These are phyloP conservation scores for Phrynocephalus vlangalii DNA, from an alignment of 2,797 vertebrate species.

Conservation along the genomic window DNA sequence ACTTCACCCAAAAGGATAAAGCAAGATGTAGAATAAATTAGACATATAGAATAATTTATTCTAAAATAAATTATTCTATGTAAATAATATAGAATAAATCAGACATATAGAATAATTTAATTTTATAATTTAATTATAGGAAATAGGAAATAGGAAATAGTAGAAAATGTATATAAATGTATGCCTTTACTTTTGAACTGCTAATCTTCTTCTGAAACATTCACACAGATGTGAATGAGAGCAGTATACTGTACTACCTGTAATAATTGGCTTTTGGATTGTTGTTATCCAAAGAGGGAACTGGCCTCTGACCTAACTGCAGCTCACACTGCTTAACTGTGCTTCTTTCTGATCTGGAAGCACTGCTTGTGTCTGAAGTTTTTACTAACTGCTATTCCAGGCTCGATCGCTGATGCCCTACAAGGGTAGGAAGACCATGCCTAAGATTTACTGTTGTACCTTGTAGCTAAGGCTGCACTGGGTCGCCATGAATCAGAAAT, in stretches of 20 bases:
- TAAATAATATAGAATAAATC: not conserved
- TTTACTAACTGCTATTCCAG: not conserved
- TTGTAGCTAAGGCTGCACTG: slow-evolving; percentile 6
- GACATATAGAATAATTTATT: not conserved
- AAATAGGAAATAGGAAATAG: not conserved
- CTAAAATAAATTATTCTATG: no score
- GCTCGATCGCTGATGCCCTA: not conserved
- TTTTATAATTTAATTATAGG: not conserved
- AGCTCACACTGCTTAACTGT: not conserved
- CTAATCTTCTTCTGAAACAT: not conserved
- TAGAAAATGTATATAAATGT: not conserved
- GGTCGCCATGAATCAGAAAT: slow-evolving; percentile 48
- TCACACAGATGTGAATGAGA: not conserved
- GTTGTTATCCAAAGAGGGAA: not conserved
- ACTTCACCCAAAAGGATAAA: not conserved
- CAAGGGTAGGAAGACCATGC: not conserved
- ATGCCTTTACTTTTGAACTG: not conserved
- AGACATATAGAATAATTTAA: not conserved
- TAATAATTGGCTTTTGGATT: not conserved
- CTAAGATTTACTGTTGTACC: slow-evolving; percentile 32
- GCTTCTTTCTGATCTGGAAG: slow-evolving; percentile 15
- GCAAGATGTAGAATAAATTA: not conserved
- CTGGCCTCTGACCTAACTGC: not conserved
- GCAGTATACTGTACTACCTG: no score
- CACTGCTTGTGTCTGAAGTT: not conserved